Conservation (phyloP, 2,888 invertebrate species). For the Ophion ventricosus region DNA sequence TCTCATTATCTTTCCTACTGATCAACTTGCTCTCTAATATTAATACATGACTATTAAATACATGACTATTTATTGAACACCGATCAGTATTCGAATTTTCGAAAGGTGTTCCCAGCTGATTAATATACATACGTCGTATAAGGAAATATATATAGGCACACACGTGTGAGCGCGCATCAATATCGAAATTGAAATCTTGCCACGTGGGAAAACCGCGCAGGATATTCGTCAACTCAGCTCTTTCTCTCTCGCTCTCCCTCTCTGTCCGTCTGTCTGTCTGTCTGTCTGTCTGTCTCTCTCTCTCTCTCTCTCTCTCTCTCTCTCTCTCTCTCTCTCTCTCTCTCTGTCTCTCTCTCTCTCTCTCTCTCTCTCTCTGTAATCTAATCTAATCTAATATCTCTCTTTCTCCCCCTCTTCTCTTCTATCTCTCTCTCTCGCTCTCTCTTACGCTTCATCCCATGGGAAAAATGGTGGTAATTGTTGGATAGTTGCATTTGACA, state of each 20-base stretch:
- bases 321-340: too few species aligned
- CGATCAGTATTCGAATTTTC: constrained; percentile 52
- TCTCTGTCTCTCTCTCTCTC: background rate
- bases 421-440: too few species aligned
- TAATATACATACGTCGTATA: constrained; percentile 19
- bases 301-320: too few species aligned
- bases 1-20: constrained; percentile 20
- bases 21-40: constrained; percentile 12
- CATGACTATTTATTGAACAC: constrained; percentile 30
- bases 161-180: background rate
- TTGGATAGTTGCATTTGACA: background rate
- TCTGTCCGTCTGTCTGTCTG: constrained; percentile 1
- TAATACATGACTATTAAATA: constrained; percentile 29
- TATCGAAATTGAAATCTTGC: constrained; percentile 49
- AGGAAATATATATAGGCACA: background rate
- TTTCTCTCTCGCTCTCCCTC: background rate
- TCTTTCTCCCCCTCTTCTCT: background rate
- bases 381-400: too few species aligned
- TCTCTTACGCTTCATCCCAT: background rate
- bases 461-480: background rate
- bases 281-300: too few species aligned
- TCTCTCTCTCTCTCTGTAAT: background rate
- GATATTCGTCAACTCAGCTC: constrained; percentile 27
- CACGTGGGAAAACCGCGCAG: constrained; percentile 23
- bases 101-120: constrained; percentile 14